These are phyloP conservation scores for Acleris laterana DNA, from an alignment of 2,888 invertebrate species.

Conservation along the genomic window DNA sequence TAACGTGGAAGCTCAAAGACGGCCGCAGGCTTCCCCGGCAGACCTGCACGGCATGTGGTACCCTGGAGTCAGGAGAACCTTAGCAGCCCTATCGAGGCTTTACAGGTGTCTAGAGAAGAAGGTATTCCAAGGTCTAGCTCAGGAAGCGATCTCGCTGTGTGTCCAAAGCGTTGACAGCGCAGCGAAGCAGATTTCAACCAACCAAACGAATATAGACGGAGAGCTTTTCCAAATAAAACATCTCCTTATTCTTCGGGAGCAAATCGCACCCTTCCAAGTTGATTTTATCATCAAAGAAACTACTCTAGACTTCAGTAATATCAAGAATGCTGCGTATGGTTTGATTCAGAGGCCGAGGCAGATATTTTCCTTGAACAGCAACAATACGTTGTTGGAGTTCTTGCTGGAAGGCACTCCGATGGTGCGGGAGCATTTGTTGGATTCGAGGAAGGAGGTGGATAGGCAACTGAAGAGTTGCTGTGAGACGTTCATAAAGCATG, in stretches of 20 bases:
- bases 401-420: conserved; percentile 96
- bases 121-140: conserved; percentile 98
- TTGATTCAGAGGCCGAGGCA: conserved; percentile 91
- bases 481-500: conserved; percentile 93
- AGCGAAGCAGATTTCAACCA: conserved; percentile 89
- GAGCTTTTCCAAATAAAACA: conserved; percentile 99
- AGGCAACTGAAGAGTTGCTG: conserved; percentile 95
- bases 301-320: conserved; percentile 95
- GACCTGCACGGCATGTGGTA: conserved; percentile 99
- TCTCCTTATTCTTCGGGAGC: conserved; percentile 96
- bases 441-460: conserved; percentile 98
- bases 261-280: conserved; percentile 98
- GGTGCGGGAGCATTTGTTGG: conserved; percentile 95
- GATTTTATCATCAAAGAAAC: conserved; percentile 97
- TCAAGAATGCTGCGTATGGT: conserved; percentile 93
- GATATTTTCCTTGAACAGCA: conserved; percentile 93
- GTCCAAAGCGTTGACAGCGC: conserved; percentile 95
- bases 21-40: conserved; percentile 90
- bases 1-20: conserved; percentile 70
- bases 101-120: conserved; percentile 94
- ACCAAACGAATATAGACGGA: conserved; percentile 94
- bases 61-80: conserved; percentile 96
- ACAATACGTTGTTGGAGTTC: conserved; percentile 97
- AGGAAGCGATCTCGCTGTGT: conserved; percentile 96
- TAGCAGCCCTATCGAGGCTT: conserved; percentile 95